These are phyloP conservation scores for Latheticus oryzae DNA, from an alignment of 2,888 invertebrate genomes.

Conservation along the genomic window DNA sequence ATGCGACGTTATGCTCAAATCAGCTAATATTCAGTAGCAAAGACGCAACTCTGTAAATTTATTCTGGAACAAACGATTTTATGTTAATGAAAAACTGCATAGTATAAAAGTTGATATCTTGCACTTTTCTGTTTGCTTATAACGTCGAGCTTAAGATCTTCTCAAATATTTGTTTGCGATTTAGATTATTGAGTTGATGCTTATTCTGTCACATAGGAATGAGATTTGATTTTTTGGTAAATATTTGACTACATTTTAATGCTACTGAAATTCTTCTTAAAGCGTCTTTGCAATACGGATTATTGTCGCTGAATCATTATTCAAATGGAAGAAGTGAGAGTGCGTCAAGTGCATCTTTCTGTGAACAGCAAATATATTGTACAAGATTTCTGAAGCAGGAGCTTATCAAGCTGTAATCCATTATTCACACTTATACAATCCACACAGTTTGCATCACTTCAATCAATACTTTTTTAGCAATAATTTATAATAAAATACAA, in stretches of 20 bases:
- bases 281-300: constrained; percentile 4
- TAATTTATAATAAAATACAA: too few species aligned
- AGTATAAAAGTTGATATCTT: constrained; percentile 3
- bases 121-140: constrained; percentile 19
- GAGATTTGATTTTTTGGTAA: too few species aligned
- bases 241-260: constrained; percentile 11
- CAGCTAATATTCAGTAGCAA: constrained; percentile 28
- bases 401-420: too few species aligned
- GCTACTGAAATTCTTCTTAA: constrained; percentile 10
- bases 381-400: too few species aligned
- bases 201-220: constrained; percentile 9
- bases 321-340: constrained; percentile 12
- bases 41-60: constrained; percentile 14
- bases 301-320: constrained; percentile 17
- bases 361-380: background rate
- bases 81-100: constrained; percentile 30
- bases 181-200: constrained; percentile 16
- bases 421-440: too few species aligned
- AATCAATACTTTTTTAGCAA: too few species aligned
- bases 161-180: constrained; percentile 28
- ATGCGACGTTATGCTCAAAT: constrained; percentile 27
- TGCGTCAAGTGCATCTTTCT: background rate
- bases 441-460: too few species aligned
- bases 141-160: constrained; percentile 3
- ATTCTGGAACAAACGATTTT: constrained; percentile 10